A percentile compares a stretch with the other conserved stretches of the same genome.
Evolutionary conservation across 1,140 invertebrate genomes (phyloP).

Genomic region (Teleopsis dalmanni): DNA sequence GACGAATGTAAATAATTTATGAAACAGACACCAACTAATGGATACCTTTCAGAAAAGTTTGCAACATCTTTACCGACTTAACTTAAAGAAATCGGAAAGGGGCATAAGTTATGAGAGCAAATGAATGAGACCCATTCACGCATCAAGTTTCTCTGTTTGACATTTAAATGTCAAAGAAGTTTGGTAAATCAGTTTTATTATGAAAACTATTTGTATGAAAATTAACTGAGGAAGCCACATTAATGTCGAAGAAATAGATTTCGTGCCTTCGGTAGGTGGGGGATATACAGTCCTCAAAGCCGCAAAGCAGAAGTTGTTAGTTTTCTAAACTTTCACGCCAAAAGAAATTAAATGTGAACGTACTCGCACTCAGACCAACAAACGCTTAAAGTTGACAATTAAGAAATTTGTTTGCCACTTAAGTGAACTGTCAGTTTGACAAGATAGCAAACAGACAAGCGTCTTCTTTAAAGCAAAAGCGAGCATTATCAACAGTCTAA

Average conservation of each 20-base stretch:
- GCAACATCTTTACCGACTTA: too few relatives aligned
- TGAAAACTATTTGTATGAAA: constrained; percentile 6
- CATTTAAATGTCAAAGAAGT: neutral
- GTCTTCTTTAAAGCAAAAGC: constrained; percentile 23
- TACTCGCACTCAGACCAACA: neutral
- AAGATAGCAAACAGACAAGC: too few relatives aligned
- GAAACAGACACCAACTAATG: constrained; percentile 1
- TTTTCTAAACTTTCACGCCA: constrained; percentile 9
- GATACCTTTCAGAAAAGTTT: constrained; percentile 1
- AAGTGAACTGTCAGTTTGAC: constrained; percentile 42
- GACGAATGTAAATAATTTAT: constrained; percentile 7
- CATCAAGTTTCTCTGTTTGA: constrained; percentile 1
- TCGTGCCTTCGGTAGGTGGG: neutral
- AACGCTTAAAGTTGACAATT: constrained; percentile 31
- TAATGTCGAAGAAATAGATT: too few relatives aligned
- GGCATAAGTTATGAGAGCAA: too few relatives aligned
- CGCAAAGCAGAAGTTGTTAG: constrained; percentile 7
- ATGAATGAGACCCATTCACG: too few relatives aligned
- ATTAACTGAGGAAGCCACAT: neutral
- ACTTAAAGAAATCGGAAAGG: too few relatives aligned
- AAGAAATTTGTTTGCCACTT: constrained; percentile 45
- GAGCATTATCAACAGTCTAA: constrained; percentile 45
- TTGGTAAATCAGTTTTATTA: neutral
- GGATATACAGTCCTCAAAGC: neutral
- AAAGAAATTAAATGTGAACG: constrained; percentile 2